Base-by-base conservation (phyloP, 2,113 vertebrate genomes). In the Zingel zingel region DNA sequence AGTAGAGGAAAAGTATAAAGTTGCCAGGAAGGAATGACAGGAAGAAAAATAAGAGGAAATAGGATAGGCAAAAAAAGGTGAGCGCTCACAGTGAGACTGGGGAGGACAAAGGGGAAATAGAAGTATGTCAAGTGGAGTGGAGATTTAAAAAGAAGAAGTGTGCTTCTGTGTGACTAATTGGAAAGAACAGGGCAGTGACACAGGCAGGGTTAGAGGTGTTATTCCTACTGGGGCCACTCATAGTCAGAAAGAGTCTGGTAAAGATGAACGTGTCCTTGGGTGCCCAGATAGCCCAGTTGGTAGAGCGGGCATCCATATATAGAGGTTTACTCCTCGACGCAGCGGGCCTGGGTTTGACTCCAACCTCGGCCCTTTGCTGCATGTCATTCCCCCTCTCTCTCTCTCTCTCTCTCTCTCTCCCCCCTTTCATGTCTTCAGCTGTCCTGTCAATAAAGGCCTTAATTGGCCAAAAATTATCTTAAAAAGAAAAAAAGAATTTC, bases 121-220 rank as follows among this genome's bases (percentile, higher is more conserved):
- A 58, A 70, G 25, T 27, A 43, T 53, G 45, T 54, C 47, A 48
- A 66, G 57, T 54, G 11, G n/a, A 82, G 27, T 10, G 12, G 12
- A 18, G 27, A 48, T 53, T 57, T 39, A 64, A 57, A 66, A 67
- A 27, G 14, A 71, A 51, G n/a, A 74, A 67, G 53, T 68, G 48
- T n/a, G 25, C 39, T 57, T 79, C 61, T 71, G 62, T 75, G 58
- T 3, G 50, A 61, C 78, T 88, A 80, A 89, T 72, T 84, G 61
- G 80, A 59, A 16, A 59, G 67, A 87, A 48, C 9, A 50, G 74
- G 33, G 10, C n/a, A 18, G 48, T 53, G 79, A 74, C 74, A 67
- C 12, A 36, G 57, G 19, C n/a, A 27, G 62, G 65, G 83, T 73
- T 45, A 70, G 65, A 67, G 36, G 45, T 69, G n/a, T 23, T 53